phyloP scores from a whole-genome alignment of 2,113 vertebrate species.

The Tinamus guttatus region DNA sequence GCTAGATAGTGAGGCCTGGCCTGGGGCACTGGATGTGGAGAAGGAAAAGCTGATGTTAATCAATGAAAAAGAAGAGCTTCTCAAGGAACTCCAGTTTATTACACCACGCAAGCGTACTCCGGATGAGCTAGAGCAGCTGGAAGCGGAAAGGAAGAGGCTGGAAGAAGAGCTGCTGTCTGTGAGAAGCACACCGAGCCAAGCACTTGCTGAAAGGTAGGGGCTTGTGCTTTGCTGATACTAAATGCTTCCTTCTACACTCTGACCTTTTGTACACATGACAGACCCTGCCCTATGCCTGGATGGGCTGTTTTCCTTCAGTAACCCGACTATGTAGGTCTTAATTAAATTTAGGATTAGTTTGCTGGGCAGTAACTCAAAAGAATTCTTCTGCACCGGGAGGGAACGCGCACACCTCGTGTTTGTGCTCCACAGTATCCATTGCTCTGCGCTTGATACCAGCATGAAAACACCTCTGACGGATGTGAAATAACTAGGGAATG shows the following conservation, averaged over 20 bases:
- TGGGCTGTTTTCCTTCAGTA: background rate
- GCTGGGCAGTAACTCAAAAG: constrained; percentile 22
- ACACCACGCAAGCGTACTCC: constrained; percentile 78
- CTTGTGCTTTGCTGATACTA: background rate
- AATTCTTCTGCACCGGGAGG: background rate
- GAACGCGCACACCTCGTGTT: background rate
- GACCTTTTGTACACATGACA: constrained; percentile 16
- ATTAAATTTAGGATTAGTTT: constrained; percentile 60
- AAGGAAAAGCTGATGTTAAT: constrained; percentile 86
- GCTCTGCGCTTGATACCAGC: background rate
- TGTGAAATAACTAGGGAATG: constrained; percentile 61
- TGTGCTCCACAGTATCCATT: background rate
- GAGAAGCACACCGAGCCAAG: constrained; percentile 77
- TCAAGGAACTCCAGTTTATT: constrained; percentile 87
- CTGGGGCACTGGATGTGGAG: constrained; percentile 83
- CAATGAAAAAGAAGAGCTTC: constrained; percentile 86
- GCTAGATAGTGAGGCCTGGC: constrained; percentile 84
- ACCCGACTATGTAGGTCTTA: background rate
- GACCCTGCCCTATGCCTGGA: background rate
- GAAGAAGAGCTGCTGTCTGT: constrained; percentile 83
- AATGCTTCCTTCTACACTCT: background rate
- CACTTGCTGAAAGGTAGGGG: constrained; percentile 83
- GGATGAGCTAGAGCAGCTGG: constrained; percentile 80
- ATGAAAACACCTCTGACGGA: constrained; percentile 54
- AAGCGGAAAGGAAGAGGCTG: constrained; percentile 81